These are phyloP conservation scores for Caerostris darwini DNA, from an alignment of 1,140 invertebrate species.

Conservation along the genomic window DNA sequence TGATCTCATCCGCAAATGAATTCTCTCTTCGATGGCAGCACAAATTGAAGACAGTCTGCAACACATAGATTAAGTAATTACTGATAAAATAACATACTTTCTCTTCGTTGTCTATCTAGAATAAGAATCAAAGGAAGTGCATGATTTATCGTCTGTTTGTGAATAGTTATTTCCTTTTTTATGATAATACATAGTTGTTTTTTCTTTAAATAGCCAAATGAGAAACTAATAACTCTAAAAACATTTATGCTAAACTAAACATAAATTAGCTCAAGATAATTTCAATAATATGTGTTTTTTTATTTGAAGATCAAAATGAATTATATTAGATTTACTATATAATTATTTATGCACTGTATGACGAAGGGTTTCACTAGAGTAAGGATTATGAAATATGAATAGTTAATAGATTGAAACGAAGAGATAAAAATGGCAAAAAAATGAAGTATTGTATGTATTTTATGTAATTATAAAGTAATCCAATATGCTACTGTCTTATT, in stretches of 20 bases:
- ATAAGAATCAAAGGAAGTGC: neutral
- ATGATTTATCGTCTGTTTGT: conserved; percentile 23
- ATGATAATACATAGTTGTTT: neutral
- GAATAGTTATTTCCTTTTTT: neutral
- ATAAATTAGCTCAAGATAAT: neutral
- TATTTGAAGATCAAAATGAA: neutral
- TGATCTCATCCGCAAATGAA: conserved; percentile 53
- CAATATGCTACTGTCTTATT: no score
- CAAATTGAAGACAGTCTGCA: neutral
- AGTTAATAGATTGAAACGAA: no score
- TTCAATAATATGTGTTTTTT: no score
- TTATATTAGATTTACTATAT: neutral
- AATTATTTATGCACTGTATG: neutral
- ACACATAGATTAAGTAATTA: conserved; percentile 72
- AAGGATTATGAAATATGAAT: no score
- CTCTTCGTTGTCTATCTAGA: neutral
- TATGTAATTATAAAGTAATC: no score
- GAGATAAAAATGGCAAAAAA: no score
- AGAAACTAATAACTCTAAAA: neutral
- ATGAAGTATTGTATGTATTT: no score
- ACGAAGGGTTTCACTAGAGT: no score
- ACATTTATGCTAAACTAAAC: neutral
- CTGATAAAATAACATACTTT: conserved; percentile 50
- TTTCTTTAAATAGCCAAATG: neutral
- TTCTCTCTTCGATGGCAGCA: conserved; percentile 9